These are phyloP conservation scores for Sycobia sp. DNA, from an alignment of 1,140 invertebrate genomes.

Conservation along the genomic window DNA sequence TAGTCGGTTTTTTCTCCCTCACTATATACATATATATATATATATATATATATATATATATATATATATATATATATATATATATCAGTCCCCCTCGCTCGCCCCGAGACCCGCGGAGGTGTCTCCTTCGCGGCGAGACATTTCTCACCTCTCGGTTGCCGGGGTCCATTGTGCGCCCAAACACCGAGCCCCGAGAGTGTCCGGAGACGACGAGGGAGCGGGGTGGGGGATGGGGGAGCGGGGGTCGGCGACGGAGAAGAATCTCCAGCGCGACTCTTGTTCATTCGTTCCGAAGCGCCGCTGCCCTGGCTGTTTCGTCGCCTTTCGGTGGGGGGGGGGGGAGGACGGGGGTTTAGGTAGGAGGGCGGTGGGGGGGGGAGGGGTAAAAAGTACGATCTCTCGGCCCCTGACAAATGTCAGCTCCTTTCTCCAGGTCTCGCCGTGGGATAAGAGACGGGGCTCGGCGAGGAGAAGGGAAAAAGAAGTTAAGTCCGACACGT, in stretches of 20 bases:
- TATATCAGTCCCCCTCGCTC: too few species aligned
- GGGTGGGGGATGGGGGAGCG: background rate
- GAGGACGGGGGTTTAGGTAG: too few species aligned
- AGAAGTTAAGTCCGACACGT: background rate
- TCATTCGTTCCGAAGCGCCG: background rate
- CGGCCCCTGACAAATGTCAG: conserved; percentile 8
- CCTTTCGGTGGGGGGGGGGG: too few species aligned
- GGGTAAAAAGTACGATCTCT: too few species aligned
- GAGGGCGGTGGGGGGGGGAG: background rate
- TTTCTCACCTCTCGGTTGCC: conserved; percentile 20
- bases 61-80: too few species aligned
- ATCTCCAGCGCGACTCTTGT: conserved; percentile 6
- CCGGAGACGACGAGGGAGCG: background rate
- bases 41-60: too few species aligned
- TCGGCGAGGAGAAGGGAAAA: background rate
- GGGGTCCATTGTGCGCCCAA: conserved; percentile 20
- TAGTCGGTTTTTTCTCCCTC: too few species aligned
- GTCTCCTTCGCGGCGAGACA: background rate
- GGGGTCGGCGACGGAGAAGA: background rate
- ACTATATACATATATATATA: too few species aligned
- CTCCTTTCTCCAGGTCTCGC: background rate
- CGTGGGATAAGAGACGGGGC: background rate
- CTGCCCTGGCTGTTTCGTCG: background rate
- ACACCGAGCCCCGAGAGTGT: background rate
- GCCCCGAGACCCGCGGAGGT: too few species aligned